These are phyloP conservation scores for Oreochromis aureus DNA, from an alignment of 2,113 vertebrate genomes.

Conservation along the genomic window DNA sequence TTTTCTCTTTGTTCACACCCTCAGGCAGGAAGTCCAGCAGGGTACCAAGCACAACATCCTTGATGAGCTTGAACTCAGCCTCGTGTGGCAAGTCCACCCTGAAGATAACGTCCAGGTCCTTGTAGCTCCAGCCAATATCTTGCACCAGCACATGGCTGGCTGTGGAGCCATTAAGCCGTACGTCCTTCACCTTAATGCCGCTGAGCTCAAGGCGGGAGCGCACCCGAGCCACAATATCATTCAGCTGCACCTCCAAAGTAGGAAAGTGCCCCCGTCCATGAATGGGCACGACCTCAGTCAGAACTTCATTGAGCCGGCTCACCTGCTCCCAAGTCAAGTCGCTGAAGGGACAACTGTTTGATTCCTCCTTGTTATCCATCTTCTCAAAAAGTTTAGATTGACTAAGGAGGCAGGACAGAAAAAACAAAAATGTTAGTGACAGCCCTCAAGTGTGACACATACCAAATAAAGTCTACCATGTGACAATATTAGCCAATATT, in stretches of 20 bases:
- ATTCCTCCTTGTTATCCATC: conserved; percentile 74
- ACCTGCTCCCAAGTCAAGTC: conserved; percentile 94
- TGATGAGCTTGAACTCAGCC: conserved; percentile 83
- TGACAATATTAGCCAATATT: background rate
- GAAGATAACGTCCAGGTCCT: conserved; percentile 96
- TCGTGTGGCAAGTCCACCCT: conserved; percentile 86
- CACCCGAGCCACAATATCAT: conserved; percentile 90
- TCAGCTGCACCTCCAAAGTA: conserved; percentile 87
- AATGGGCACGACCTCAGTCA: conserved; percentile 86
- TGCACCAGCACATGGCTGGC: conserved; percentile 94
- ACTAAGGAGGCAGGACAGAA: background rate
- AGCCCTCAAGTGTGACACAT: background rate
- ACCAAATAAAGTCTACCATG: background rate
- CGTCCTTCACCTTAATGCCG: conserved; percentile 83
- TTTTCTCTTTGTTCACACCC: conserved; percentile 91
- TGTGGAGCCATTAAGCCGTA: conserved; percentile 91
- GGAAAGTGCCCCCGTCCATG: conserved; percentile 97
- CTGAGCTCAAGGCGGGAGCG: conserved; percentile 78
- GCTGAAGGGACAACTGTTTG: conserved; percentile 65
- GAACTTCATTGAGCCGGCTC: conserved; percentile 84
- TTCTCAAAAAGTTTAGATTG: conserved; percentile 2
- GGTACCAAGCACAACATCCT: conserved; percentile 88
- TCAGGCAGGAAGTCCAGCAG: conserved; percentile 93
- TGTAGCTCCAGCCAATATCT: conserved; percentile 91
- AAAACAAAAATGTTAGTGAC: background rate